Conservation (phyloP, 2,888 invertebrate genomes). For the Carabus problematicus region DNA sequence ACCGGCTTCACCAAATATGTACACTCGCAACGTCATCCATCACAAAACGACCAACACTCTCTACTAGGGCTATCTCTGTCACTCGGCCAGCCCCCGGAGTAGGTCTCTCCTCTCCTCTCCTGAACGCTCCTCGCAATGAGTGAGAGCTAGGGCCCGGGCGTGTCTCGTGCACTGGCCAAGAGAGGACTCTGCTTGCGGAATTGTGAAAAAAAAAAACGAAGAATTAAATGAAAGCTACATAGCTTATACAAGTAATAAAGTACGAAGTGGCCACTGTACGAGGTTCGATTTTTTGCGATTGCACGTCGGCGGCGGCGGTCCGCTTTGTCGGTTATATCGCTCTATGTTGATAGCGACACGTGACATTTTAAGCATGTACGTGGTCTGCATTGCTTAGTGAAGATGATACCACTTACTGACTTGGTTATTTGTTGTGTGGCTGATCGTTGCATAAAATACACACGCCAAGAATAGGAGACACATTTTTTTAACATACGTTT, state of each 20-base stretch:
- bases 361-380: conserved; percentile 51
- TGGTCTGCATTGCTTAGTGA: conserved; percentile 46
- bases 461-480: conserved; percentile 6
- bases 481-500: conserved; percentile 12
- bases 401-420: conserved; percentile 5
- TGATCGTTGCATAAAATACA: conserved; percentile 7
- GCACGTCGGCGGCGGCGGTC: conserved; percentile 27
- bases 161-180: background rate
- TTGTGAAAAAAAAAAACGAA: background rate
- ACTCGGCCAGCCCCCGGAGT: background rate
- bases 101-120: background rate
- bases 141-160: background rate
- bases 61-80: background rate
- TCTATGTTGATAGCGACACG: conserved; percentile 51
- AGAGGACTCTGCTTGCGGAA: background rate
- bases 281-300: conserved; percentile 23
- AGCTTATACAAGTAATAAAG: conserved; percentile 18
- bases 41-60: conserved; percentile 4
- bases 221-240: conserved; percentile 13
- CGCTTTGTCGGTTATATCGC: conserved; percentile 41
- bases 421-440: conserved; percentile 18
- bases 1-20: conserved; percentile 15
- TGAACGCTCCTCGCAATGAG: too few species aligned
- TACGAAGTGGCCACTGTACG: conserved; percentile 5
- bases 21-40: conserved; percentile 18